Evolutionary conservation across 2,888 invertebrate genomes (phyloP).

Genomic region (Acleris cristana): DNA sequence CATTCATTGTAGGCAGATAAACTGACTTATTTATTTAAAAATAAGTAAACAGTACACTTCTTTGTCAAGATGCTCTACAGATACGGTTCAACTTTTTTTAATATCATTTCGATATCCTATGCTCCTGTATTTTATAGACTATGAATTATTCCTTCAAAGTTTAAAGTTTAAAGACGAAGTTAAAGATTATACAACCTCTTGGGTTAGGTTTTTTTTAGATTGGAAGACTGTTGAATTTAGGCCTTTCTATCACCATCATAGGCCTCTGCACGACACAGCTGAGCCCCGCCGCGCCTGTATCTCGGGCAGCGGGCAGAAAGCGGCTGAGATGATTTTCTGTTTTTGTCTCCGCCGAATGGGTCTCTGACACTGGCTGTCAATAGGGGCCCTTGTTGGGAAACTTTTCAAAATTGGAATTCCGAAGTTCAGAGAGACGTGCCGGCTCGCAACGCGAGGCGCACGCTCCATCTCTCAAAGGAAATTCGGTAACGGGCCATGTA

Average conservation of each 20-base stretch:
- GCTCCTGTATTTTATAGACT: too few relatives aligned
- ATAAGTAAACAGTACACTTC: neutral
- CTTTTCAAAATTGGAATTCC: conserved; percentile 84
- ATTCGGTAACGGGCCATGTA: conserved; percentile 77
- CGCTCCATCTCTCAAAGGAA: conserved; percentile 81
- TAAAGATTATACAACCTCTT: too few relatives aligned
- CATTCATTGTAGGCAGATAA: neutral
- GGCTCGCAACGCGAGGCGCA: conserved; percentile 68
- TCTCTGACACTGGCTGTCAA: conserved; percentile 79
- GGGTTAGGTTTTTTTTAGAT: too few relatives aligned
- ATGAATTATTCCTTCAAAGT: too few relatives aligned
- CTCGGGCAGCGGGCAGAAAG: conserved; percentile 2
- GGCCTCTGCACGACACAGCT: too few relatives aligned
- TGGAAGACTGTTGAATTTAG: too few relatives aligned
- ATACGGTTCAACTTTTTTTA: too few relatives aligned
- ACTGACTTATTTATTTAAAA: neutral
- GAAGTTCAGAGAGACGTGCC: conserved; percentile 78
- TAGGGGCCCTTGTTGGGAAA: conserved; percentile 79
- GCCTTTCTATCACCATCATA: too few relatives aligned
- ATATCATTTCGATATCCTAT: too few relatives aligned
- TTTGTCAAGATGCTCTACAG: too few relatives aligned
- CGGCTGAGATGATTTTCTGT: conserved; percentile 29
- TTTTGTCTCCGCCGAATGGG: conserved; percentile 52
- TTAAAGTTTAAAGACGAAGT: too few relatives aligned
- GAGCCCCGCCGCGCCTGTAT: neutral